Evolutionary conservation across 2,113 vertebrate genomes (phyloP).

Genomic region (Merops nubicus): DNA sequence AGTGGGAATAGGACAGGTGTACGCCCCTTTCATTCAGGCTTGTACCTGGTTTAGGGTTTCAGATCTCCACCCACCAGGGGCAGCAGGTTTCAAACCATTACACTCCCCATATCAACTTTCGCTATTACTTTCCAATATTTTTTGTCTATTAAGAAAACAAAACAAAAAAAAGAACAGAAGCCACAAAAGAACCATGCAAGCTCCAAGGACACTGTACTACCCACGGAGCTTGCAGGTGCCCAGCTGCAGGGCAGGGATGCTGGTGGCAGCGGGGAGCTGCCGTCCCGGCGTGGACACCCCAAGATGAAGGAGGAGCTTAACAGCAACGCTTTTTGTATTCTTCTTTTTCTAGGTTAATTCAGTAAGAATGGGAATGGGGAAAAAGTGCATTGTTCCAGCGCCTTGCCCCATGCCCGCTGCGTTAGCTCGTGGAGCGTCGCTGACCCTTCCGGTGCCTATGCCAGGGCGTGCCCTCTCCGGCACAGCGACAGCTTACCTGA

Average conservation of each 20-base stretch:
- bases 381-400: constrained; percentile 73
- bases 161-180: not conserved
- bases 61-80: too few relatives aligned
- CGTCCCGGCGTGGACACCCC: too few relatives aligned
- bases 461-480: constrained; percentile 70
- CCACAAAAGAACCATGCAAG: not conserved
- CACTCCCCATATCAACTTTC: not conserved
- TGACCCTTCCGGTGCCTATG: constrained; percentile 66
- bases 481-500: constrained; percentile 67
- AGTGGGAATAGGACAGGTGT: too few relatives aligned
- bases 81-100: too few relatives aligned
- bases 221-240: rapidly evolving
- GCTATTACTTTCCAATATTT: not conserved
- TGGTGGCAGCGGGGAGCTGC: rapidly evolving
- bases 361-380: constrained; percentile 69
- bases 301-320: not conserved
- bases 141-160: not conserved
- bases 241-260: not conserved
- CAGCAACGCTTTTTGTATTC: constrained; percentile 43
- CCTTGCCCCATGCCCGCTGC: constrained; percentile 78
- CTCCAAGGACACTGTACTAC: rapidly evolving
- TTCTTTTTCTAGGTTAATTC: constrained; percentile 70
- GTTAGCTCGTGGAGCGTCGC: constrained; percentile 67
- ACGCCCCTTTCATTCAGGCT: too few relatives aligned
- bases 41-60: too few relatives aligned